phyloP scores from a whole-genome alignment of 2,113 vertebrate genomes.

The Haplotaxodon microlepis region DNA sequence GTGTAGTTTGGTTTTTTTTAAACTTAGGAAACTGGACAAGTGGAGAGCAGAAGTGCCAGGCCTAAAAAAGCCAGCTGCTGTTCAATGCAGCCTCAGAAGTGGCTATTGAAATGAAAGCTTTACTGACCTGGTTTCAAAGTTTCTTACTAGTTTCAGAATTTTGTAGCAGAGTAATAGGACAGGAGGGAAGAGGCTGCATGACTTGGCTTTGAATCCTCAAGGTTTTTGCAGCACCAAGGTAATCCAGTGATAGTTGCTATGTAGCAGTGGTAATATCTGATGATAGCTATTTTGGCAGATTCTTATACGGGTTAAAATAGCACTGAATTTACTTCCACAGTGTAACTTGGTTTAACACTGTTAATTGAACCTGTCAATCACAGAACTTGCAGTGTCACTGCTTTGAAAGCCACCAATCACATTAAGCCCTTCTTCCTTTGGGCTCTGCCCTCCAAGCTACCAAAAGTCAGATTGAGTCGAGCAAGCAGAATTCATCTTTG shows the following conservation, averaged over 20 bases:
- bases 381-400: not conserved
- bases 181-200: not conserved
- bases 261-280: not conserved
- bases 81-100: not conserved
- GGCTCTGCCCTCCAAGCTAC: not conserved
- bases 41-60: not conserved
- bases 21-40: not conserved
- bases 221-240: not conserved
- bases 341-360: not conserved
- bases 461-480: not conserved
- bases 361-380: not conserved
- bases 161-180: not conserved
- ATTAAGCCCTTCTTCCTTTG: not conserved
- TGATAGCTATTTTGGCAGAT: not conserved
- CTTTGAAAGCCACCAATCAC: not conserved
- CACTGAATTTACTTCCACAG: not conserved
- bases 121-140: not conserved
- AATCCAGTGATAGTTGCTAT: not conserved
- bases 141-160: not conserved
- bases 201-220: not conserved
- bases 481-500: not conserved
- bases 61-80: not conserved
- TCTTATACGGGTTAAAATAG: not conserved
- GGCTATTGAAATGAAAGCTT: not conserved
- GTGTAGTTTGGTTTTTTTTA: accelerated